Evolutionary conservation across 2,113 vertebrate genomes (phyloP).

Genomic region (Hiodon tergisus): DNA sequence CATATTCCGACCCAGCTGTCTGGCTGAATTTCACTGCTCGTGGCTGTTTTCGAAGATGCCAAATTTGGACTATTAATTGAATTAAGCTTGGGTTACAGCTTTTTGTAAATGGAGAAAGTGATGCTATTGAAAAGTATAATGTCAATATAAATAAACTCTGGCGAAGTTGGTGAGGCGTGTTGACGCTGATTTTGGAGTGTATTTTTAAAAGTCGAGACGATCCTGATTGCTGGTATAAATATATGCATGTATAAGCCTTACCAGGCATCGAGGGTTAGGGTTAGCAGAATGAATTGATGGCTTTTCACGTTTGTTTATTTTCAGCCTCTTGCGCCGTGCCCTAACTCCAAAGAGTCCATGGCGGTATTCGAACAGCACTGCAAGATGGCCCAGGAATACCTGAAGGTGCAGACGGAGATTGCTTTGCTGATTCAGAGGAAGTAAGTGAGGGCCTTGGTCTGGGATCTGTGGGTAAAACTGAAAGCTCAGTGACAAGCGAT

Average conservation of each 20-base stretch:
- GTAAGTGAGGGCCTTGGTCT: conserved; percentile 61
- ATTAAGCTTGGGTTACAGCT: conserved; percentile 33
- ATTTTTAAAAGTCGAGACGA: conserved; percentile 56
- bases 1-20: neutral
- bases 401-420: conserved; percentile 98
- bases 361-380: conserved; percentile 99
- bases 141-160: conserved; percentile 45
- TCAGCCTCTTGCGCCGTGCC: conserved; percentile 94
- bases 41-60: conserved; percentile 8
- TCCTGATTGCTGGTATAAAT: conserved; percentile 53
- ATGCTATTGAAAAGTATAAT: conserved; percentile 46
- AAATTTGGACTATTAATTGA: conserved; percentile 28
- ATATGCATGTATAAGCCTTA: conserved; percentile 38
- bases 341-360: conserved; percentile 99
- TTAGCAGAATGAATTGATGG: conserved; percentile 50
- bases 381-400: conserved; percentile 99
- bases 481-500: too few relatives aligned
- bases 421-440: conserved; percentile 93
- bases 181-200: conserved; percentile 42
- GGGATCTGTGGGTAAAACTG: neutral
- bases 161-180: conserved; percentile 36
- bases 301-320: conserved; percentile 52
- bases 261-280: conserved; percentile 34
- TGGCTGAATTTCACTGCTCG: conserved; percentile 2
- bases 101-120: conserved; percentile 25